Percentiles rank a stretch among this genome's conserved stretches.
Conservation (phyloP, 1,140 invertebrate species). For the Drosophila mayri region DNA sequence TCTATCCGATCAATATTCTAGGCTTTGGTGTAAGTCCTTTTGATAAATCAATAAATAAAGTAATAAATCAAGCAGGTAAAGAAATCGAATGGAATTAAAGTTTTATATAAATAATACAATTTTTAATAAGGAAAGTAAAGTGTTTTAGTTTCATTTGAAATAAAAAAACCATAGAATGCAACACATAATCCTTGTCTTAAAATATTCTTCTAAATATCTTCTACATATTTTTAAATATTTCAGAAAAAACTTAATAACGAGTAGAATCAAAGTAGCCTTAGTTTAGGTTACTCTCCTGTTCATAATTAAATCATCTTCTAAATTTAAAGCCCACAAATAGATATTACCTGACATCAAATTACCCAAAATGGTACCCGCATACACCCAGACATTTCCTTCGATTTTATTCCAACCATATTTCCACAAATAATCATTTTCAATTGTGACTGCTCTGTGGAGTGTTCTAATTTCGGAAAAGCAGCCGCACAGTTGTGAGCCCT, state of each 20-base stretch:
- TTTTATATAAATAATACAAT: not conserved
- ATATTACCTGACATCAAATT: not conserved
- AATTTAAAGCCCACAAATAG: not conserved
- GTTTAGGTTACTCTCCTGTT: too few relatives aligned
- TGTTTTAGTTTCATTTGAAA: too few relatives aligned
- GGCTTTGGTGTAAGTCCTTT: not conserved
- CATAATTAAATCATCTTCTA: not conserved
- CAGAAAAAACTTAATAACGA: not conserved
- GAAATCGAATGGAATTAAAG: not conserved
- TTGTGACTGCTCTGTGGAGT: slow-evolving; percentile 7
- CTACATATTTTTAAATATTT: too few relatives aligned
- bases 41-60: not conserved
- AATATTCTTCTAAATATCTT: too few relatives aligned
- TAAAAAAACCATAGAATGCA: too few relatives aligned
- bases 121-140: too few relatives aligned
- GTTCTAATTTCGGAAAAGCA: slow-evolving; percentile 17
- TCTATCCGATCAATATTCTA: not conserved
- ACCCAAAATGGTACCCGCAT: not conserved
- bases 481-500: slow-evolving; percentile 1
- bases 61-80: not conserved
- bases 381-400: not conserved
- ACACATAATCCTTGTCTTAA: too few relatives aligned
- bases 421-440: slow-evolving; percentile 17
- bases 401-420: slow-evolving; percentile 11
- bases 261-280: not conserved